Evolutionary conservation across 2,113 vertebrate species (phyloP), one percentile per base, ranked within the genome.

Genomic region (Nematolebias whitei): DNA sequence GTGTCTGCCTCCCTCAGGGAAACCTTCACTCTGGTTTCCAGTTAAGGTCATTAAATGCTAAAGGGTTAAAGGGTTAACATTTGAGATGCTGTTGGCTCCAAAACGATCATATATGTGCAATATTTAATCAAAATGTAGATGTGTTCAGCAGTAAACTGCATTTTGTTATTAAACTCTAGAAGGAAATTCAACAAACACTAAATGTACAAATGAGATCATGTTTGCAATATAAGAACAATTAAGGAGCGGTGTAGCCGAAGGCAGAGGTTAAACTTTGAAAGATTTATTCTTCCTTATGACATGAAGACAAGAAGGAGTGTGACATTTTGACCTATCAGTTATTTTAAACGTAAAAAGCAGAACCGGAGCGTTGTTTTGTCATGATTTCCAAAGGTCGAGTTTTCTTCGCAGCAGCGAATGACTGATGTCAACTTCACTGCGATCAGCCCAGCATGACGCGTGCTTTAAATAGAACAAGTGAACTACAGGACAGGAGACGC

Each of bases 341-440:
- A n/a, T 2, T 44, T 68, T 63, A 56, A 57, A 58, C 65, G 62
- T 39, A 35, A 75, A 40, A 47, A 5, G 38, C n/a, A 66, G 50
- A 74, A 68, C 18, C 16, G 59, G 69, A 65, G 55, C 47, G 58
- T 73, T 81, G 83, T 56, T 57, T 66, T 69, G 49, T 61, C 20
- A 2, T 41, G 18, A 55, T 61, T 68, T 83, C 63, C 78, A 83
- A 85, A 69, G 71, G 32, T 47, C 63, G 73, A 58, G 35, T 71
- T 84, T 86, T 72, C 83, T 80, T 72, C 61, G 66, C 70, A 66
- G 63, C 29, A 2, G 62, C 53, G 41, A 39, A 53, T 78, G 75
- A 79, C 63, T 67, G 77, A 76, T 81, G 54, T 79, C 68, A 53
- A 51, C 61, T 78, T 77, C 64, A 73, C n/a, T 63, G 66, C 57